Conservation (phyloP, 2,113 vertebrate species). For the Cnemophilus loriae region DNA sequence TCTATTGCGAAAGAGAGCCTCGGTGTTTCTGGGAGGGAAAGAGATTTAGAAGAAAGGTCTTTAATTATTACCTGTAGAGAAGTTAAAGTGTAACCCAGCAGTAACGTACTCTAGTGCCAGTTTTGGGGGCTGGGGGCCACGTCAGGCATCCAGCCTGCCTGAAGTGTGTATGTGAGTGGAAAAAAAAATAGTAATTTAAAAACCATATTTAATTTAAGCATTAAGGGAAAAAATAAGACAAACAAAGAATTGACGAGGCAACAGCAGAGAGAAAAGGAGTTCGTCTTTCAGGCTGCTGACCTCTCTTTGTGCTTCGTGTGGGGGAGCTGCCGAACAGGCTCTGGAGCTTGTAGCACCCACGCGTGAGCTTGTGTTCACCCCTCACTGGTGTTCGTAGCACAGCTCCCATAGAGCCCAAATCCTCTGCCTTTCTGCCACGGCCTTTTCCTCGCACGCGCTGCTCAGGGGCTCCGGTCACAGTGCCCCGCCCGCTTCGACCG, state of each 20-base stretch:
- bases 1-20: not conserved
- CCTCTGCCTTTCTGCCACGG: not conserved
- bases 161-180: not conserved
- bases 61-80: slow-evolving; percentile 59
- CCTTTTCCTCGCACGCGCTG: not conserved
- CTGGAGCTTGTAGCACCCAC: not conserved
- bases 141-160: not conserved
- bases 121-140: not conserved
- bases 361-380: not conserved
- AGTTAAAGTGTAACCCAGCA: slow-evolving; percentile 57
- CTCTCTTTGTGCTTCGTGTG: not conserved
- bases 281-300: not conserved
- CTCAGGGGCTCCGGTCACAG: not conserved
- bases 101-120: slow-evolving; percentile 12
- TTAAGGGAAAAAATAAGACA: not conserved
- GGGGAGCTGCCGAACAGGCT: not conserved
- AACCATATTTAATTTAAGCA: not conserved
- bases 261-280: not conserved
- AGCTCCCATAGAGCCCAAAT: not conserved
- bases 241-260: not conserved
- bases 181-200: not conserved
- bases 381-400: not conserved
- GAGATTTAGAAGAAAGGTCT: slow-evolving; percentile 55
- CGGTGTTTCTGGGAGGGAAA: not conserved
- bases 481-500: not conserved